A percentile compares a stretch with the other conserved stretches of the same genome.
Evolutionary conservation across 30 jellyfish, hydroid and myxozoan species (phyloP).

Genomic region (Calvadosia cruxmelitensis): DNA sequence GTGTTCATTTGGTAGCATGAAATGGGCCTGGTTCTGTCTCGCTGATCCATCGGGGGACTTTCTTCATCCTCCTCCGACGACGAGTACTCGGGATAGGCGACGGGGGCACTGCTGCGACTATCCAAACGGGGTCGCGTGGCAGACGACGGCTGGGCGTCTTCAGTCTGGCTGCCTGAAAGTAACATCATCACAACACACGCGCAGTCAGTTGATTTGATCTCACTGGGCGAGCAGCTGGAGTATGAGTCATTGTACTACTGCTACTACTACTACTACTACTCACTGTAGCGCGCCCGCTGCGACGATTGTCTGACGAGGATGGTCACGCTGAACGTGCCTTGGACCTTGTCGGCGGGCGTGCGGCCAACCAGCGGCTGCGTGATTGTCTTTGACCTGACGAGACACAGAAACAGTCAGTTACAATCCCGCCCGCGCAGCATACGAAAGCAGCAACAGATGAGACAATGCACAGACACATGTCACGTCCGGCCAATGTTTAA

Average conservation of each 20-base stretch:
- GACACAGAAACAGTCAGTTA: no score
- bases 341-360: slow-evolving; percentile 76
- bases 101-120: slow-evolving; percentile 15
- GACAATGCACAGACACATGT: no score
- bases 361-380: slow-evolving; percentile 85
- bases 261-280: not conserved
- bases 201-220: no score
- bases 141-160: slow-evolving; percentile 1
- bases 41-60: no score
- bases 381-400: slow-evolving; percentile 75
- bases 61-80: slow-evolving; percentile 36
- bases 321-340: slow-evolving; percentile 77
- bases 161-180: not conserved
- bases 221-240: no score
- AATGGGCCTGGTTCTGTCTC: not conserved
- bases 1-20: not conserved
- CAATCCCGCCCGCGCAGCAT: no score
- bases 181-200: no score
- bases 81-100: slow-evolving; percentile 9
- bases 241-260: no score
- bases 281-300: slow-evolving; percentile 20
- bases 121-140: slow-evolving; percentile 5
- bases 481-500: no score
- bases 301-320: slow-evolving; percentile 59
- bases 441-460: no score